Evolutionary conservation across 2,888 invertebrate species (phyloP), one percentile per base, ranked within the genome.

Genomic region (Eristalis tenax): DNA sequence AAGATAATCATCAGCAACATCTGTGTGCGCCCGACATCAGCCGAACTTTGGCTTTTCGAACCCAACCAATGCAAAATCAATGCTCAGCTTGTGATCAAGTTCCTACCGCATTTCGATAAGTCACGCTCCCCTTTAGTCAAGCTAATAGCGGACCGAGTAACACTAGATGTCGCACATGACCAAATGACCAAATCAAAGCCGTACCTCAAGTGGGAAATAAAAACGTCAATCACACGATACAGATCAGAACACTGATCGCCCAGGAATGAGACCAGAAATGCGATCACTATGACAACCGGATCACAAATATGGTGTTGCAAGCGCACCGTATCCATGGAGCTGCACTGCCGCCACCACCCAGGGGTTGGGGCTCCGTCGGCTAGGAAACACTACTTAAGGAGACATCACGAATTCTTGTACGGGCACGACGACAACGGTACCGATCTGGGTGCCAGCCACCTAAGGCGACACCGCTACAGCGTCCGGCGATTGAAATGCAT

Each of bases 191-290:
- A 59, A 59, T 59, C 59, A 26, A 26, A 28, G 26, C 11, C 59
- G 23, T 26, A 87, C 71, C 64, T 80, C 68, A 79, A 76, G 76
- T 59, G 69, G 76, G 68, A 71, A 83, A 82, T 75, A 84, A 83
- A 83, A 83, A 70, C 64, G 79, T 73, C 86, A 83, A 79, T 83
- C 82, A 79, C 59, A 66, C 32, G 75, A 66, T 18, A 50, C 61
- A 77, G 68, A 81, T 75, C 69, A 63, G 43, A 18, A 18, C 66
- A 43, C 66, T 68, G 74, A 70, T 86, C 66, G 35, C 22, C 83
- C 83, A 73, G 83, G 76, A 83, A 87, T 83, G 87, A 83, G 64
- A 87, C 83, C 83, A 87, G 80, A 87, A 87, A 87, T 85, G 84
- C 80, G 84, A 85, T 85, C 81, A 63, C 71, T 73, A 68, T 76